These are phyloP conservation scores for Mnemiopsis leidyi DNA, from an alignment of 37 sponge, comb jelly and placozoan species.

Conservation along the genomic window DNA sequence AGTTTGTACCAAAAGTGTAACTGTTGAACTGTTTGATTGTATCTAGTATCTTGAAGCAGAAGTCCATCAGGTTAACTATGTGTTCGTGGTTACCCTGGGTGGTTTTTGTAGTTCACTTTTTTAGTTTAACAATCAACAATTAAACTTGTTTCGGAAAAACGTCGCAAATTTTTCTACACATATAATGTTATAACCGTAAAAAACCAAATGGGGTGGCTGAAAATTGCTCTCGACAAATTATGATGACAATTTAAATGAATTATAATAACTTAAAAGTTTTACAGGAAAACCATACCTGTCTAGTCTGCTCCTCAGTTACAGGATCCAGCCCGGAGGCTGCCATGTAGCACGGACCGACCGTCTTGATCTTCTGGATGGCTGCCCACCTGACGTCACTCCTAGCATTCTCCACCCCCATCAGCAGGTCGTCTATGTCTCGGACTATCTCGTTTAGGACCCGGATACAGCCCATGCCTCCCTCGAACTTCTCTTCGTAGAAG, in stretches of 20 bases:
- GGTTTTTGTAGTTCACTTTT: too few relatives aligned
- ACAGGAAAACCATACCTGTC: too few relatives aligned
- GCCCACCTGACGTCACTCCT: constrained; percentile 22
- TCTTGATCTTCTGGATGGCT: constrained; percentile 65
- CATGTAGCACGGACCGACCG: constrained; percentile 52
- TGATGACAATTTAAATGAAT: too few relatives aligned
- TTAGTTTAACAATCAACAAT: too few relatives aligned
- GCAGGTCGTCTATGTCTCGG: constrained; percentile 58
- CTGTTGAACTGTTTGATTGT: constrained; percentile 45
- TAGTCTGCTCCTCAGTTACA: constrained; percentile 57
- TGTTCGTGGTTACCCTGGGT: constrained; percentile 50
- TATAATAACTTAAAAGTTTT: too few relatives aligned
- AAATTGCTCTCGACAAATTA: too few relatives aligned
- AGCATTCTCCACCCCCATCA: background rate
- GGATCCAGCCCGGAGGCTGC: constrained; percentile 66
- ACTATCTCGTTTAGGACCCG: constrained; percentile 67
- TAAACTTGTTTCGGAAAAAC: too few relatives aligned
- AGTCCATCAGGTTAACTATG: constrained; percentile 43
- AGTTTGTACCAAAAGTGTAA: constrained; percentile 44
- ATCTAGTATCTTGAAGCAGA: constrained; percentile 44
- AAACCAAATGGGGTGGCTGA: too few relatives aligned
- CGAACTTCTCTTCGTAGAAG: constrained; percentile 65
- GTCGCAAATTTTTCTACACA: too few relatives aligned
- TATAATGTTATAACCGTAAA: too few relatives aligned
- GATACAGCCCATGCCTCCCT: constrained; percentile 67